Evolutionary conservation across 2,797 vertebrate species (phyloP).

Genomic region (Diplodus sargus): DNA sequence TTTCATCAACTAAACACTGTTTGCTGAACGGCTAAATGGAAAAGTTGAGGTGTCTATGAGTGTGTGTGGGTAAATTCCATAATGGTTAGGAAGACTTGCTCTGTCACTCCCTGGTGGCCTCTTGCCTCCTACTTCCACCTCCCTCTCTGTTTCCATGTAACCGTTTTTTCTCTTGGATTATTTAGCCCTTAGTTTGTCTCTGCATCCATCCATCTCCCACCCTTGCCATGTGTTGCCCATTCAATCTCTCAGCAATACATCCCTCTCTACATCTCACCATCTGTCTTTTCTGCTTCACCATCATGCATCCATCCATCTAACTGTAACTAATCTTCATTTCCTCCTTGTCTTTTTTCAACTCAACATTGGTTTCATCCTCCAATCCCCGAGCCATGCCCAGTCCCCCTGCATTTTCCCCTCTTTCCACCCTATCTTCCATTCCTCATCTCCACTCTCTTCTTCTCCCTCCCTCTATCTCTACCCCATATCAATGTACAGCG

Average conservation of each 20-base stretch:
- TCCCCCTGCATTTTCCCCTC: neutral
- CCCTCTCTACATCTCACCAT: slow-evolving; percentile 23
- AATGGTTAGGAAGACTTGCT: slow-evolving; percentile 25
- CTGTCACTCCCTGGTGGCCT: slow-evolving; percentile 40
- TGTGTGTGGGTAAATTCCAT: slow-evolving; percentile 2
- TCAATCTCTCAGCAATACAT: slow-evolving; percentile 31
- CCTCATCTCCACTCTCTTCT: neutral
- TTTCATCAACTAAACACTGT: slow-evolving; percentile 61
- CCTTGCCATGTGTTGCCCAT: slow-evolving; percentile 29
- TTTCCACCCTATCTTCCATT: neutral
- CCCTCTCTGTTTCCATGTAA: slow-evolving; percentile 15
- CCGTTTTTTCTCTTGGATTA: slow-evolving; percentile 26
- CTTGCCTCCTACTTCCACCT: slow-evolving; percentile 19
- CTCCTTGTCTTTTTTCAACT: slow-evolving; percentile 3
- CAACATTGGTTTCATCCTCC: slow-evolving; percentile 3
- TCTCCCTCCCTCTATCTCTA: neutral
- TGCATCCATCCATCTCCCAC: slow-evolving; percentile 20
- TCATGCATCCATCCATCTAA: slow-evolving; percentile 37
- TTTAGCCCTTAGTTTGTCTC: slow-evolving; percentile 30
- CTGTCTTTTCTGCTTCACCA: slow-evolving; percentile 30
- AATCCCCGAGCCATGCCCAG: neutral
- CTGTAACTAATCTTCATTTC: slow-evolving; percentile 8
- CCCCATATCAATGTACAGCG: slow-evolving; percentile 2
- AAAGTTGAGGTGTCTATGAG: slow-evolving; percentile 31
- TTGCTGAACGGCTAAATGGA: slow-evolving; percentile 42